Conservation (phyloP, 2,113 vertebrate species). For the Heliornis fulica region DNA sequence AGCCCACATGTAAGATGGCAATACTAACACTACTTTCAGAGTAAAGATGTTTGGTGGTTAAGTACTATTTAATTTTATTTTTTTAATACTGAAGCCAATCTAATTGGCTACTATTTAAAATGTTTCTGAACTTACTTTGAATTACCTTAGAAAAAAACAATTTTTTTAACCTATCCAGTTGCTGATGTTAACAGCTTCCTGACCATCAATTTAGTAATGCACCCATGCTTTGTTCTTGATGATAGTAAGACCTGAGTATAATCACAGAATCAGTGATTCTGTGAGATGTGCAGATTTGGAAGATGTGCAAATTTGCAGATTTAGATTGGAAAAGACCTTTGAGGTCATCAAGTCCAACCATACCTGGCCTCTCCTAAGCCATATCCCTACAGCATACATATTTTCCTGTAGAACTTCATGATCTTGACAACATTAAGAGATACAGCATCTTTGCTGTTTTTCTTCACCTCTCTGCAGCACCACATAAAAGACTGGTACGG, state of each 20-base stretch:
- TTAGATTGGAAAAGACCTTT: too few species aligned
- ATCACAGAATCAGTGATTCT: too few species aligned
- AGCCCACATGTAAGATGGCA: neutral
- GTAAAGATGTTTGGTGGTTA: neutral
- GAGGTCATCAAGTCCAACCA: too few species aligned
- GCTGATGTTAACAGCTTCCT: neutral
- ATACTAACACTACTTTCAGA: neutral
- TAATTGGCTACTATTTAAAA: neutral
- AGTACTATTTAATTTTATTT: neutral
- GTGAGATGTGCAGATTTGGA: too few species aligned
- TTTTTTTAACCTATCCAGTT: neutral
- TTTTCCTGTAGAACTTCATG: neutral
- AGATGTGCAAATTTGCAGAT: too few species aligned
- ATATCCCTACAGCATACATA: too few species aligned
- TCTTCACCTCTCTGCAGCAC: neutral
- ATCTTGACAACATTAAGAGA: neutral
- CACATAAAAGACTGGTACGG: neutral
- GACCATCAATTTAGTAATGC: neutral
- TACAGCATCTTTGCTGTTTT: rapidly evolving
- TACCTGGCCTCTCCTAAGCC: too few species aligned
- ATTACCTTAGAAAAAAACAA: too few species aligned
- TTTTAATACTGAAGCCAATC: neutral
- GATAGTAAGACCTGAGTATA: neutral
- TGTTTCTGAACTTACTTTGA: neutral
- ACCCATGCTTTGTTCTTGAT: neutral